A percentile compares a stretch with the other conserved stretches of the same genome.
These are phyloP conservation scores for Pampus argenteus DNA, from an alignment of 2,797 vertebrate species.

Conservation along the genomic window DNA sequence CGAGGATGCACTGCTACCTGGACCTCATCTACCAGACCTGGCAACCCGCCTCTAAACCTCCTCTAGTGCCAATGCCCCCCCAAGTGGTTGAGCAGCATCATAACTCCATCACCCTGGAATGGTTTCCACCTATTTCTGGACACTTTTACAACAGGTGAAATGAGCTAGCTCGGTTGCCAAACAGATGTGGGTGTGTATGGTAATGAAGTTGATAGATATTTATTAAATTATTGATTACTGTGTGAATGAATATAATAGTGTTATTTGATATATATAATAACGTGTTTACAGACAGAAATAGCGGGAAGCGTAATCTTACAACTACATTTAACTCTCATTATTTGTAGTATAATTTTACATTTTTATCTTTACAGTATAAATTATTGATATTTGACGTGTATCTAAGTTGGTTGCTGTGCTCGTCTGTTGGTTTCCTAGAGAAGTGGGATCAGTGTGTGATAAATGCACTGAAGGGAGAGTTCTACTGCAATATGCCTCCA, in stretches of 20 bases:
- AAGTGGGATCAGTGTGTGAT: conserved; percentile 98
- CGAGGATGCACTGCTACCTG: conserved; percentile 99
- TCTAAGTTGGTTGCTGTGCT: conserved; percentile 87
- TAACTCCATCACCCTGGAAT: conserved; percentile 90
- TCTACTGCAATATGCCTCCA: conserved; percentile 94
- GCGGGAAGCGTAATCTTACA: background rate
- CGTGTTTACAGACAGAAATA: background rate
- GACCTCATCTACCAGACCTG: conserved; percentile 96
- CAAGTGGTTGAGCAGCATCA: conserved; percentile 90
- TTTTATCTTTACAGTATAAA: conserved; percentile 4
- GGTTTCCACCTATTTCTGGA: conserved; percentile 95
- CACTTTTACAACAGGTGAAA: conserved; percentile 98
- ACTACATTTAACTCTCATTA: background rate
- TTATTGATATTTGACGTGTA: conserved; percentile 61
- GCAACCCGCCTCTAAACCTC: conserved; percentile 91
- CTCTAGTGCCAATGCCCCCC: conserved; percentile 91
- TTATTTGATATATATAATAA: background rate
- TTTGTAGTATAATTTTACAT: background rate
- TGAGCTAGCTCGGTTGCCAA: conserved; percentile 47
- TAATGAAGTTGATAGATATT: conserved; percentile 16
- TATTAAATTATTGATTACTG: background rate
- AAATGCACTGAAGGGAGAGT: conserved; percentile 92
- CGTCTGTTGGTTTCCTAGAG: conserved; percentile 98
- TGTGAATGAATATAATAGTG: conserved; percentile 1
- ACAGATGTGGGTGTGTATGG: conserved; percentile 6